Conservation (phyloP, 2,113 vertebrate genomes). For the Macheiramphus alcinus region DNA sequence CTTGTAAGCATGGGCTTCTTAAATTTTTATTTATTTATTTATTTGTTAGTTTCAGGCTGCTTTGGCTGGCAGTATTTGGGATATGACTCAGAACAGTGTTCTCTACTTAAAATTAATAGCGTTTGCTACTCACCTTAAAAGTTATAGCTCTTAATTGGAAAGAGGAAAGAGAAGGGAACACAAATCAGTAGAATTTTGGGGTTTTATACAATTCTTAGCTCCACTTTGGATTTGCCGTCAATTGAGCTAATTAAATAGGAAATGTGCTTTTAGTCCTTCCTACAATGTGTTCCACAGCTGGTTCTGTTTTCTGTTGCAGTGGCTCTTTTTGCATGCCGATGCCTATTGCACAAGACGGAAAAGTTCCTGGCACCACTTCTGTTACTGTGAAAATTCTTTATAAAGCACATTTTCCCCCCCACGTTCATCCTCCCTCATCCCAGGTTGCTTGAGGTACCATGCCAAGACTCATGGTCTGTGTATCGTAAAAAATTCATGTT, state of each 20-base stretch:
- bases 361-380: background rate
- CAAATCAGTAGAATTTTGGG: background rate
- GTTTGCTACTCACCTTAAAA: background rate
- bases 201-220: background rate
- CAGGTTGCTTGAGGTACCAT: background rate
- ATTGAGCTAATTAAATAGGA: background rate
- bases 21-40: background rate
- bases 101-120: background rate
- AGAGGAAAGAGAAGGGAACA: background rate
- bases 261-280: background rate
- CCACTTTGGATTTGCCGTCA: background rate
- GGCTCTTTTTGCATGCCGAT: background rate
- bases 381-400: background rate
- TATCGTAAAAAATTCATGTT: accelerated
- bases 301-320: background rate
- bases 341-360: background rate
- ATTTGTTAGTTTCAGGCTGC: background rate
- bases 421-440: background rate
- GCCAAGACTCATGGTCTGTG: background rate
- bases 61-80: background rate
- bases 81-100: background rate
- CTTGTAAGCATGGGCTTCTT: background rate
- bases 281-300: background rate
- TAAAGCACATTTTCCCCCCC: background rate
- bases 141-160: background rate